phyloP scores from a whole-genome alignment of 2,797 vertebrate species.

The Cheirogaleus major region DNA sequence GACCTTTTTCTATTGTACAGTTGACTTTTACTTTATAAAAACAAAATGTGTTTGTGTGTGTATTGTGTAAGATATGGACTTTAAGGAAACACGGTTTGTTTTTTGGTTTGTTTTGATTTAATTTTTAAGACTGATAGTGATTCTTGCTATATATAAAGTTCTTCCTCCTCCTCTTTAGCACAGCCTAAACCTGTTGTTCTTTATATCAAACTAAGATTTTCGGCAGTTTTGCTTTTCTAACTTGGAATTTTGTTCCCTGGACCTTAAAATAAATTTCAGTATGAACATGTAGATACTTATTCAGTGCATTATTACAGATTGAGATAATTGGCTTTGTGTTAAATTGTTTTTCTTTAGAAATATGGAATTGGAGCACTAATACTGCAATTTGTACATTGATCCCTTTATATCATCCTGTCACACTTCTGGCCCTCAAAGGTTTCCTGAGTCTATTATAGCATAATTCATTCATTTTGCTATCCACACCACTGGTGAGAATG shows the following conservation, averaged over 20 bases:
- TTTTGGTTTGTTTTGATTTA: background rate
- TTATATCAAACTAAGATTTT: conserved; percentile 31
- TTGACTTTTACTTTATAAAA: background rate
- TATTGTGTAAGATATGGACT: background rate
- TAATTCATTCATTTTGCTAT: conserved; percentile 62
- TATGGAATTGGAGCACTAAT: conserved; percentile 59
- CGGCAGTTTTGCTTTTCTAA: conserved; percentile 41
- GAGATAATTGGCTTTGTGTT: conserved; percentile 72
- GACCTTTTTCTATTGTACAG: background rate
- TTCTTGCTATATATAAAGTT: background rate
- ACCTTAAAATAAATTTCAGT: conserved; percentile 54
- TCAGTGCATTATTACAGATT: conserved; percentile 32
- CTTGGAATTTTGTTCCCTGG: conserved; percentile 37
- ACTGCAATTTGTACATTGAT: conserved; percentile 71
- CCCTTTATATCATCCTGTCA: conserved; percentile 72
- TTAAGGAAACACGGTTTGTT: background rate
- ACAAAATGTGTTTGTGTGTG: background rate
- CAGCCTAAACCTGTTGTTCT: background rate
- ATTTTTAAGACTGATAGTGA: background rate
- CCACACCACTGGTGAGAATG: conserved; percentile 56
- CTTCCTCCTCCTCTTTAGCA: background rate
- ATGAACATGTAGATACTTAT: conserved; percentile 6
- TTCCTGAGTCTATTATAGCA: conserved; percentile 56
- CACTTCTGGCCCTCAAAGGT: conserved; percentile 58
- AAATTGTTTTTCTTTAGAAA: conserved; percentile 58